Percentiles rank a stretch among this genome's conserved stretches.
Evolutionary conservation across 2,797 vertebrate genomes (phyloP).

Genomic region (Leptodactylus fallax): DNA sequence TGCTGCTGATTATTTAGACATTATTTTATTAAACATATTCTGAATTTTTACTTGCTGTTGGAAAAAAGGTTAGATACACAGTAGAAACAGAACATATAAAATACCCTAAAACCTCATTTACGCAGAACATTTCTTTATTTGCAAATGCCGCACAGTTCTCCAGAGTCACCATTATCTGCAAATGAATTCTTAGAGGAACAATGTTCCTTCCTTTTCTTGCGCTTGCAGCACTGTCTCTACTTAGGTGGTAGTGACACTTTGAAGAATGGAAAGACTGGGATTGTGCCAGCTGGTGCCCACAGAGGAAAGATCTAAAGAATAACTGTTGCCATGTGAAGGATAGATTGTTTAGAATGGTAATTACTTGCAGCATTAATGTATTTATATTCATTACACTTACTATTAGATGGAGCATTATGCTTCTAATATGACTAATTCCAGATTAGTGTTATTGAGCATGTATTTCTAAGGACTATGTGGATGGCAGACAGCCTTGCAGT

Average conservation of each 20-base stretch:
- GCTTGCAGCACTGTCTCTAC: constrained; percentile 20
- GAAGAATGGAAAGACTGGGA: constrained; percentile 29
- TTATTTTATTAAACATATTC: not conserved
- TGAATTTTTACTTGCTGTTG: not conserved
- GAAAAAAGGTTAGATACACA: not conserved
- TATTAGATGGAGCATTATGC: constrained; percentile 32
- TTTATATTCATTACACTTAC: constrained; percentile 51
- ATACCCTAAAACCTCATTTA: constrained; percentile 6
- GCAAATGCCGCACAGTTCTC: not conserved
- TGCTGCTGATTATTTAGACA: not conserved
- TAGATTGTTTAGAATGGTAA: constrained; percentile 42
- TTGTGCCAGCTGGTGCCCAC: constrained; percentile 26
- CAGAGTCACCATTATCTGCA: constrained; percentile 4
- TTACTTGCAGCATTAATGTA: constrained; percentile 28
- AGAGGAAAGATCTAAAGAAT: constrained; percentile 48
- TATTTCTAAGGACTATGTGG: not conserved
- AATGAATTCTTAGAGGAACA: constrained; percentile 8
- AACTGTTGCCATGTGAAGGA: not conserved
- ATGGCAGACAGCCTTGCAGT: not conserved
- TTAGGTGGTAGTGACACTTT: constrained; percentile 29
- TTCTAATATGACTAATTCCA: constrained; percentile 26
- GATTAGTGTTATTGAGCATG: constrained; percentile 8
- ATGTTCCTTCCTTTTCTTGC: not conserved
- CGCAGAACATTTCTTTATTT: not conserved
- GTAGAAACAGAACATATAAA: not conserved